Evolutionary conservation across 1,140 invertebrate genomes (phyloP).

Genomic region (Lepeophtheirus salmonis): DNA sequence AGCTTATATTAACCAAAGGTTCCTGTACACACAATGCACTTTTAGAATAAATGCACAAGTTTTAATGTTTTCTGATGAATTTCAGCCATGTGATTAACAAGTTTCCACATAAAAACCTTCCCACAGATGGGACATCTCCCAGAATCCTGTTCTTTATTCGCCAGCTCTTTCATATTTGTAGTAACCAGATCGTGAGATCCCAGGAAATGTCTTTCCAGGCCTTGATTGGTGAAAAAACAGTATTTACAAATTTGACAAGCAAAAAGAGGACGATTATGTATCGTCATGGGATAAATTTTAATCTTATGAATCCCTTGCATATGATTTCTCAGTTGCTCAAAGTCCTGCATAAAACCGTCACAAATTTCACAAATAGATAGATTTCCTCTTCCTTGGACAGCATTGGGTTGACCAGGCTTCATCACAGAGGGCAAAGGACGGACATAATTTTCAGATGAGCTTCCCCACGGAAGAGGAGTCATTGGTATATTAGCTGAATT

Average conservation of each 20-base stretch:
- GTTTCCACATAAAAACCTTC: constrained; percentile 73
- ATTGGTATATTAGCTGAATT: constrained; percentile 61
- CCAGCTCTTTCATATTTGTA: constrained; percentile 82
- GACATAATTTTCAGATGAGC: constrained; percentile 23
- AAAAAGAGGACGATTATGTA: constrained; percentile 73
- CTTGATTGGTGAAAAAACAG: constrained; percentile 60
- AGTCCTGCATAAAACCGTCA: constrained; percentile 81
- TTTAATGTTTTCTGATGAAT: constrained; percentile 76
- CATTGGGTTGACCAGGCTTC: constrained; percentile 24
- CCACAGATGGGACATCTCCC: constrained; percentile 81
- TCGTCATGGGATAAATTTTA: constrained; percentile 89
- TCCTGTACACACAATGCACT: constrained; percentile 79
- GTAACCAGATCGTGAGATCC: constrained; percentile 82
- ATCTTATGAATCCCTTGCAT: constrained; percentile 94
- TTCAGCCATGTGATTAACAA: constrained; percentile 67
- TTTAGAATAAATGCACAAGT: constrained; percentile 75
- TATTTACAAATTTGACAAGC: constrained; percentile 93
- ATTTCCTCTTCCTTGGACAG: constrained; percentile 38
- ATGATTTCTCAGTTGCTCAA: constrained; percentile 73
- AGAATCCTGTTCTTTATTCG: constrained; percentile 79
- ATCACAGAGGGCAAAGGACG: constrained; percentile 19
- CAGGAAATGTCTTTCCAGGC: constrained; percentile 71
- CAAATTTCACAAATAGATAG: constrained; percentile 89
- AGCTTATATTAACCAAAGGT: constrained; percentile 87
- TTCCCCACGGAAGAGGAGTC: constrained; percentile 55